Evolutionary conservation across 23 tunicate species (phyloP).

Genomic region (Halocynthia aurantium): DNA sequence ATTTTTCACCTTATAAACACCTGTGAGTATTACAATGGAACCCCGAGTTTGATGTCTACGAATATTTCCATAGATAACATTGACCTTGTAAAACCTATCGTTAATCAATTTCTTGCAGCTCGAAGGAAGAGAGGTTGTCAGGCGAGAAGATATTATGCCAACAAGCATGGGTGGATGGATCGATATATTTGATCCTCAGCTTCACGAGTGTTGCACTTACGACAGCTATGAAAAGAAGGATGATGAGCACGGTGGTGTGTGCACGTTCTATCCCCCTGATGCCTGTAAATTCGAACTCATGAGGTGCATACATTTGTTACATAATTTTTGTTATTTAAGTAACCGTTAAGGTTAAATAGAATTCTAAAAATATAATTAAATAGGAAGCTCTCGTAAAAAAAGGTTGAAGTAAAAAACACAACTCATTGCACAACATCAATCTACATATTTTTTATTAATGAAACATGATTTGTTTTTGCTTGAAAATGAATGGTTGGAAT

Average conservation of each 20-base stretch:
- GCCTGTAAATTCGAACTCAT: constrained; percentile 80
- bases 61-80: too few relatives aligned
- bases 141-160: constrained; percentile 73
- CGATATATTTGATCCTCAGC: constrained; percentile 35
- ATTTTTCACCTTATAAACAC: too few relatives aligned
- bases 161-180: constrained; percentile 76
- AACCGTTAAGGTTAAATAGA: too few relatives aligned
- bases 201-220: constrained; percentile 56
- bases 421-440: too few relatives aligned
- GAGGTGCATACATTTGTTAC: constrained; percentile 46
- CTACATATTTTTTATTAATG: not conserved
- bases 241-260: constrained; percentile 40
- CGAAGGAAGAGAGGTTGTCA: constrained; percentile 73
- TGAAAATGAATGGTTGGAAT: too few relatives aligned
- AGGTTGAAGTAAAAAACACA: too few relatives aligned
- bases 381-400: too few relatives aligned
- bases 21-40: too few relatives aligned
- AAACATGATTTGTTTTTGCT: not conserved
- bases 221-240: constrained; percentile 45
- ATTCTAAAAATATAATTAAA: too few relatives aligned
- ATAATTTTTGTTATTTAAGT: too few relatives aligned
- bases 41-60: too few relatives aligned
- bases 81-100: too few relatives aligned
- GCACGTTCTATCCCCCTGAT: constrained; percentile 82
- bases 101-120: constrained; percentile 24